Evolutionary conservation across 2,113 vertebrate genomes (phyloP), one percentile per base, ranked within the genome.

Genomic region (Cheirogaleus medius): DNA sequence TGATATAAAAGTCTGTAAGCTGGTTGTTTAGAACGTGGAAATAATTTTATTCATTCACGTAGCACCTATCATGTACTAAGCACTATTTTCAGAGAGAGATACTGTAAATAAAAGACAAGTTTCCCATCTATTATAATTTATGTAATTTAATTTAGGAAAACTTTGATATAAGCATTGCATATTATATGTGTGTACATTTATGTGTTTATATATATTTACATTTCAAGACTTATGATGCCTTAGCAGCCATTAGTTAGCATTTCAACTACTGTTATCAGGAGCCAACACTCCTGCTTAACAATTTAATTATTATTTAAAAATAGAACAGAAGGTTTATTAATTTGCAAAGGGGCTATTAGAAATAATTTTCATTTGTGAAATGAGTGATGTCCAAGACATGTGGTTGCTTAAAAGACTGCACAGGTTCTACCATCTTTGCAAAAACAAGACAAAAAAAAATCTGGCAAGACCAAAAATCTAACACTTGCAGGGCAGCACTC

Each of bases 301-400:
- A 77, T 88, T 95, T 76, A 95, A 64, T 6, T 85, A 44, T 52
- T 84, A 74, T 58, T 85, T 91, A 37, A 85, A 96, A 88, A 82
- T 23, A 86, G 5, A 97, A 64, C 17, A 74, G 80, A 91, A 39
- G 10, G 6, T 42, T 52, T 95, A 49, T 90, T 77, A 90, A 77
- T 86, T 66, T 95, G 58, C 34, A 42, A 96, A 83, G 21, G 23
- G 2, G 32, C 42, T 76, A 32, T 52, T n/a, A 10, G 29, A 95
- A 77, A 54, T 91, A 37, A 94, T 44, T 92, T 84, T 74, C 34
- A 78, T 37, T 71, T 81, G 63, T 44, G 49, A 95, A 86, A 60
- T 82, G 47, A 95, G 47, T 73, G 27, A 27, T 81, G 14, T 86
- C 44, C 27, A 54, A 78, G 37, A 63, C 39, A 93, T 1, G 6